Conservation (phyloP, 2,888 invertebrate genomes). For the Drosophila pseudotalamancana region DNA sequence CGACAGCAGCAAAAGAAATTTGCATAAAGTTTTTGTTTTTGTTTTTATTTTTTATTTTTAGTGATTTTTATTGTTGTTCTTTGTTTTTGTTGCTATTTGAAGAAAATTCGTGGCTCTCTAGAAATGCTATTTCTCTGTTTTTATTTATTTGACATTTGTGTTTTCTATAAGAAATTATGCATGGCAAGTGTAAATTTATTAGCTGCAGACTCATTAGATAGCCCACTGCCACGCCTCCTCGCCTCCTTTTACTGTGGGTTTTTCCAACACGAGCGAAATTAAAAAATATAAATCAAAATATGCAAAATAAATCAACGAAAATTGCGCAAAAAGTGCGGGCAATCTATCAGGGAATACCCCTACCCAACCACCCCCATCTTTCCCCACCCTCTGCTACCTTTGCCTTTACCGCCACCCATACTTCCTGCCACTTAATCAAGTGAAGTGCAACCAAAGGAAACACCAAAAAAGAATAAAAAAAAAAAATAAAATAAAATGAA, state of each 20-base stretch:
- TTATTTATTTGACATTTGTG: conserved; percentile 53
- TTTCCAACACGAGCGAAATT: conserved; percentile 58
- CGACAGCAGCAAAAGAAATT: conserved; percentile 2
- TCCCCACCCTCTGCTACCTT: background rate
- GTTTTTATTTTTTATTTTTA: background rate
- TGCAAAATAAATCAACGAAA: conserved; percentile 71
- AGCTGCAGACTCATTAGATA: conserved; percentile 61
- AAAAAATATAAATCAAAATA: conserved; percentile 70
- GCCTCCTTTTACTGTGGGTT: background rate
- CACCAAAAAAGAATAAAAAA: conserved; percentile 1
- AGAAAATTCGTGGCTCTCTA: conserved; percentile 16
- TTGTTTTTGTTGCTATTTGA: conserved; percentile 11
- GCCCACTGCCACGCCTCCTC: background rate
- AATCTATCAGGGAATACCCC: conserved; percentile 9
- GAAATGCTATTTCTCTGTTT: conserved; percentile 18
- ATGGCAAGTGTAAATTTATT: conserved; percentile 74
- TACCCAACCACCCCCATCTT: background rate
- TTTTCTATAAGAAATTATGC: conserved; percentile 64
- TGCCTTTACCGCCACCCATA: background rate
- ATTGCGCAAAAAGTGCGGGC: conserved; percentile 44
- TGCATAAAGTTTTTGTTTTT: background rate
- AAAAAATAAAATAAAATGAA: conserved; percentile 27
- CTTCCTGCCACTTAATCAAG: conserved; percentile 26
- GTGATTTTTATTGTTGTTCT: background rate
- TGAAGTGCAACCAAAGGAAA: conserved; percentile 35